Conservation (phyloP, 2,888 invertebrate genomes). For the Ypsolopha sequella region DNA sequence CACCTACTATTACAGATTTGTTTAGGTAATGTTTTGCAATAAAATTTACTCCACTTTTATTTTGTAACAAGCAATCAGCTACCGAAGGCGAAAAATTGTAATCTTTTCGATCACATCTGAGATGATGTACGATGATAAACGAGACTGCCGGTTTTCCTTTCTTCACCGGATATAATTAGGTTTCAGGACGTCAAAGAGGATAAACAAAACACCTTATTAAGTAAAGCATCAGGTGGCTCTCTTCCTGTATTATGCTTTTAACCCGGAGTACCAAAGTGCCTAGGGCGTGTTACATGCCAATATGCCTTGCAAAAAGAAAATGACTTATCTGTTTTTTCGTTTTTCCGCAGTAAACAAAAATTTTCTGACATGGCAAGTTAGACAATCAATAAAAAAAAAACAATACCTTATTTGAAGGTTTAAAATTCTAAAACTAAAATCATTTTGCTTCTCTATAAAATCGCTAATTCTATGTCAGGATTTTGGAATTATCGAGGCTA, state of each 20-base stretch:
- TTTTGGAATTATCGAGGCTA: too few relatives aligned
- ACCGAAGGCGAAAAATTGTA: background rate
- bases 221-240: conserved; percentile 1
- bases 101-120: background rate
- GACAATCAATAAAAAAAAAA: too few relatives aligned
- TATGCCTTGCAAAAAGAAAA: too few relatives aligned
- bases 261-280: background rate
- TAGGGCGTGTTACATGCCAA: too few relatives aligned
- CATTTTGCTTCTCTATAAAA: background rate
- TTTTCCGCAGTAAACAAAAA: too few relatives aligned
- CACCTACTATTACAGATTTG: too few relatives aligned
- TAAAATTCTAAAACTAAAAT: too few relatives aligned
- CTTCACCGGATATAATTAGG: background rate
- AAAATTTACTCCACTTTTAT: background rate
- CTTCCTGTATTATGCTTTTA: conserved; percentile 1
- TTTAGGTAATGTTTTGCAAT: too few relatives aligned
- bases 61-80: background rate
- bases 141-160: background rate
- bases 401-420: too few relatives aligned
- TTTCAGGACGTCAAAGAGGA: background rate
- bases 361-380: too few relatives aligned
- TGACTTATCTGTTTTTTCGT: too few relatives aligned
- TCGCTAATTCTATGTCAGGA: background rate
- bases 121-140: conserved; percentile 1
- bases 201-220: conserved; percentile 3